Conservation (phyloP, 2,113 vertebrate species). For the Strix uralensis region DNA sequence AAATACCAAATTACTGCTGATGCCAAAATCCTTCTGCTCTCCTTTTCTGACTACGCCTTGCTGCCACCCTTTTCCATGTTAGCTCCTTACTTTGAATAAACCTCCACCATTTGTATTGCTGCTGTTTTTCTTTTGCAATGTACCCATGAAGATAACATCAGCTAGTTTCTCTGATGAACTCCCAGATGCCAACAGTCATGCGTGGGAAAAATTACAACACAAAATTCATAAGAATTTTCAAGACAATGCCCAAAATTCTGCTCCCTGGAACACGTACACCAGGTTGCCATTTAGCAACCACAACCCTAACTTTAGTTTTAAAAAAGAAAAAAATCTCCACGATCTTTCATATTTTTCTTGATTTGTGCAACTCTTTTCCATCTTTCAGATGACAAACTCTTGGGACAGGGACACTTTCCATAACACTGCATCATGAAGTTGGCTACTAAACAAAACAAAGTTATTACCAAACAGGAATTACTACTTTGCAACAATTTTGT, state of each 20-base stretch:
- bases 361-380: background rate
- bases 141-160: background rate
- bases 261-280: background rate
- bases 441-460: background rate
- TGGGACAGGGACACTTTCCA: background rate
- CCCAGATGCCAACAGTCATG: background rate
- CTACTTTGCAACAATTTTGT: background rate
- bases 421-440: background rate
- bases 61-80: background rate
- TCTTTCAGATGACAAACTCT: background rate
- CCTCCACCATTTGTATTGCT: background rate
- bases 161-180: background rate
- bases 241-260: background rate
- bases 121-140: background rate
- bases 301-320: background rate
- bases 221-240: background rate
- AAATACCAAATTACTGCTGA: background rate
- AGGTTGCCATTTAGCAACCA: background rate
- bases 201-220: background rate
- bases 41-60: background rate
- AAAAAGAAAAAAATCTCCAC: background rate
- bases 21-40: background rate
- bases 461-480: background rate
- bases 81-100: background rate
- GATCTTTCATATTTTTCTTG: background rate